Base-by-base conservation (phyloP, 2,888 invertebrate species). In the Pammene fasciana region DNA sequence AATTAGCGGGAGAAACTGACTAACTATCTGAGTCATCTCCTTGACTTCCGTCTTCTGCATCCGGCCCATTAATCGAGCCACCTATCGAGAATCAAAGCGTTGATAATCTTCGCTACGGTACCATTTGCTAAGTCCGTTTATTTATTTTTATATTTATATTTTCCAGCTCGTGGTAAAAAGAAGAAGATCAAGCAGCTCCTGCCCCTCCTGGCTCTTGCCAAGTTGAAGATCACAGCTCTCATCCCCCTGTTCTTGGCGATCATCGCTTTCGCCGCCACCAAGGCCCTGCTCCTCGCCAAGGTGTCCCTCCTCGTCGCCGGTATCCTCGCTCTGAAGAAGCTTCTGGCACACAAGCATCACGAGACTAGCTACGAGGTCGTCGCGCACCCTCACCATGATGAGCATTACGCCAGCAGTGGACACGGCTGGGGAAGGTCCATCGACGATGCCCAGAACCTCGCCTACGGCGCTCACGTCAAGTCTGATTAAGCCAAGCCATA, bases 201-300 rank as follows among this genome's bases (percentile, higher is more conserved):
- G 79, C 96, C 96, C 18, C 93, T 97, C 75, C 90, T 97, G 76
- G 93, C 97, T 78, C 92, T 97, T 72, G 93, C 97, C 80, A 96
- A 96, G 84, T 87, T 97, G 82, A 97, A 97, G 93, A 95, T 92
- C 76, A 95, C 95, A 72, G 95, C 96, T 34, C 93, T 97, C 72
- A 94, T 96, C 77, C 97, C 97, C 38, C 90, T 97, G 74, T 95
- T 95, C 79, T 94, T 97, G 67, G 97, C 84, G 59, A 90, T 92
- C 81, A 94, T 97, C 76, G 97, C 96, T 34, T 93, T 97, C 67
- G 93, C 97, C 62, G 97, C 97, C n/a, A 95, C 97, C 90, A 97
- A 97, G 91, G 97, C 97, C 50, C 93, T 97, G 70, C 91, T 97
- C 72, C 94, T 97, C 77, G 97, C 96, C 83, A 97, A 97, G 93